A percentile compares a stretch with the other conserved stretches of the same genome.
Evolutionary conservation across 2,113 vertebrate genomes (phyloP).

Genomic region (Bombycilla garrulus): DNA sequence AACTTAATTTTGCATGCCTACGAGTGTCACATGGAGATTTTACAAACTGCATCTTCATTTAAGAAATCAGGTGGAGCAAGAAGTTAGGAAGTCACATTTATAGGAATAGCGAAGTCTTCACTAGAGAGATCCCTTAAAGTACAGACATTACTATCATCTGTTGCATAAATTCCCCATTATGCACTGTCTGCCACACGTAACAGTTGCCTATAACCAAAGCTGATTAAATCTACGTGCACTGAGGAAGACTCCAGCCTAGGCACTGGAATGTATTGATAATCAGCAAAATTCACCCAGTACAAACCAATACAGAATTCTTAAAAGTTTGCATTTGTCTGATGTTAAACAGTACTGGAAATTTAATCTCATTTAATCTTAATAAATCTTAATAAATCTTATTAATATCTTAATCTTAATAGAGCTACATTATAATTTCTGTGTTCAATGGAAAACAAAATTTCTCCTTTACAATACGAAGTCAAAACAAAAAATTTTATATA

Average conservation of each 20-base stretch:
- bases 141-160: too few relatives aligned
- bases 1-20: not conserved
- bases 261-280: not conserved
- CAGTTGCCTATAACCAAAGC: not conserved
- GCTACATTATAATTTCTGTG: not conserved
- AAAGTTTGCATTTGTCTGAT: not conserved
- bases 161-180: not conserved
- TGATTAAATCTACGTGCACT: not conserved
- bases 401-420: not conserved
- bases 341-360: not conserved
- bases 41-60: not conserved
- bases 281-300: not conserved
- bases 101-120: not conserved
- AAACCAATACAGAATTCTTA: not conserved
- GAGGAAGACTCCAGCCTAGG: not conserved
- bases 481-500: not conserved
- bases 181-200: not conserved
- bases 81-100: not conserved
- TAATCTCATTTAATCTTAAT: not conserved
- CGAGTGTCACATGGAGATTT: not conserved
- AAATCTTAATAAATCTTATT: not conserved
- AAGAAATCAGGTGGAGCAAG: not conserved
- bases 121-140: not conserved
- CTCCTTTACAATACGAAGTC: not conserved
- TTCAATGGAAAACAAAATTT: not conserved